phyloP scores from a whole-genome alignment of 37 sponge, comb jelly and placozoan species.

The Chondrilla cf. caribensis region DNA sequence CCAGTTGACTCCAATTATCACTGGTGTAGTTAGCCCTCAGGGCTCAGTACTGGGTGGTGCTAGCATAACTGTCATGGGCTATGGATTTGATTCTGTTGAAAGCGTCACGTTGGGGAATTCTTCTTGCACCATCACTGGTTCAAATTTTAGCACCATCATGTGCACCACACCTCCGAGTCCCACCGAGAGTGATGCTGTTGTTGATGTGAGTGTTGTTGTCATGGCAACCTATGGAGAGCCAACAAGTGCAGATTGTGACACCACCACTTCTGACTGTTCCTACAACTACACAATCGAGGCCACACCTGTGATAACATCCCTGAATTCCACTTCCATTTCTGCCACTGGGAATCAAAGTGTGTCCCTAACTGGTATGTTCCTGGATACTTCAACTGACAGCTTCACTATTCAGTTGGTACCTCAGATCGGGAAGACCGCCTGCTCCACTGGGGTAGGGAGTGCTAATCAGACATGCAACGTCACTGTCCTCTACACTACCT shows the following conservation, averaged over 20 bases:
- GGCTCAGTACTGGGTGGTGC: not conserved
- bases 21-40: not conserved
- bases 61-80: not conserved
- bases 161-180: not conserved
- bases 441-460: too few species aligned
- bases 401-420: too few species aligned
- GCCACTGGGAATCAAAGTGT: not conserved
- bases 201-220: not conserved
- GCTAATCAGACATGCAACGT: not conserved
- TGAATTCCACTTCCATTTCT: conserved; percentile 2
- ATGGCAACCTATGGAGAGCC: not conserved
- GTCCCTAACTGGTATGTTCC: not conserved
- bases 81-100: not conserved
- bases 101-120: not conserved
- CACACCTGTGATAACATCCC: not conserved
- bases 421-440: too few species aligned
- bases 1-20: not conserved
- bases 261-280: not conserved
- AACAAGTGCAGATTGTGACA: not conserved
- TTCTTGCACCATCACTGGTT: not conserved
- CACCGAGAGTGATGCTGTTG: not conserved
- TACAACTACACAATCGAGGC: not conserved
- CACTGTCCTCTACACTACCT: not conserved
- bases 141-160: not conserved
- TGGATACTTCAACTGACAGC: not conserved